Base-by-base conservation (phyloP, 2,888 invertebrate genomes). In the Tetramorium bicarinatum region DNA sequence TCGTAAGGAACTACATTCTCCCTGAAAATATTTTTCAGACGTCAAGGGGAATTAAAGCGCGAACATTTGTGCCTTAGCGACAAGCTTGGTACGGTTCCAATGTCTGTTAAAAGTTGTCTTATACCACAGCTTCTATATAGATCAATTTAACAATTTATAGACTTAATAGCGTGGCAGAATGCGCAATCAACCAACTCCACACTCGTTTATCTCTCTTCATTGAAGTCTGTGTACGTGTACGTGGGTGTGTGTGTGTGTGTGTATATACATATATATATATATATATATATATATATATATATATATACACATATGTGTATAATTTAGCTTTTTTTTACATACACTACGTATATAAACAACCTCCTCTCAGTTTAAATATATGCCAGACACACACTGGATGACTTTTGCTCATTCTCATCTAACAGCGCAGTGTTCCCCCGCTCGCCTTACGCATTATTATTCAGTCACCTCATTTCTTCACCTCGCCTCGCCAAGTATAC, bases 91-190 rank as follows among this genome's bases (percentile, higher is more conserved):
- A 92, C 92, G 92, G 92, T 93, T 91, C 90, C 91, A 90, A 91
- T 92, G 91, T 93, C 92, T 92, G 92, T 93, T 93, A 92, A 93
- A 93, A 93, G 92, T 93, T 92, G 92, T 92, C 93, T 94, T 93
- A 94, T 93, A 93, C 94, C 94, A 93, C 93, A 94, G 93, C 92
- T 93, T 93, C 92, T 92, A 91, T 34, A 34, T 93, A 91, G 91
- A 93, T 92, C 89, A 87, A 90, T 87, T 91, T 83, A 90, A 90
- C 89, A 88, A 71, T 91, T 90, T 87, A 87, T 87, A 79, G 72
- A 59, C 87, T 85, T 81, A 83, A 72, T 41, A 59, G 87, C 81
- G 85, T 66, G 83, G 82, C 83, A 84, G 83, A 75, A 80, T 82
- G 85, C 83, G 54, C 81, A 85, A 89, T 86, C 85, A 88, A 88